Evolutionary conservation across 2,113 vertebrate species (phyloP), one percentile per base, ranked within the genome.

Genomic region (Conger conger): DNA sequence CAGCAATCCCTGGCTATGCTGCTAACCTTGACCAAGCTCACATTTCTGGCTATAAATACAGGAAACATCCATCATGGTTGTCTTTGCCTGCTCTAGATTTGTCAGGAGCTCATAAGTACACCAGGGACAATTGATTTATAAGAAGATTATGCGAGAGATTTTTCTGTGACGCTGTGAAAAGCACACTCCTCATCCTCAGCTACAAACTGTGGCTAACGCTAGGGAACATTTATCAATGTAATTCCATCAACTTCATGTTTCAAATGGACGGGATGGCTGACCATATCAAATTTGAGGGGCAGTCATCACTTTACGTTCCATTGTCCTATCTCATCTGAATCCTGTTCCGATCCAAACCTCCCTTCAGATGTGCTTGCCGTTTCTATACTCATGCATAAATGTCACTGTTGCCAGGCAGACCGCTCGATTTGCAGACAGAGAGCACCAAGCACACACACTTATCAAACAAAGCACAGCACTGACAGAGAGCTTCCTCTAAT

Each of bases 1-100:
- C 50, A 45, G 76, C 20, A 86, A 83, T 20, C 57, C 53, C 81
- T 23, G 33, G 23, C 54, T 68, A 85, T 33, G 80, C 77, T 36
- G 81, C 86, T 79, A 82, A 80, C 84, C 79, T 88, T 82, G 8
- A 89, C 53, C 83, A 83, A 87, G 87, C 92, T 92, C 92, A 89
- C 83, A 90, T 94, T 92, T 93, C 92, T 86, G 80, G 91, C 92
- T 94, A 94, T 93, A 94, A 93, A 93, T 94, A 94, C 81, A 89
- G 84, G 88, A 93, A 90, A 87, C 89, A 89, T 89, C 88, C 77
- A 90, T 92, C 90, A 82, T 89, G 83, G 88, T 87, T 88, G 86
- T 89, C 82, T 90, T 85, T 86, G 83, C 85, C 86, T 23, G 79
- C 33, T 87, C 82, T 73, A 82, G 81, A 86, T 92, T 91, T 87